Percentiles rank a stretch among this genome's conserved stretches.
Conservation (phyloP, 2,797 vertebrate genomes). For the Falco cherrug region DNA sequence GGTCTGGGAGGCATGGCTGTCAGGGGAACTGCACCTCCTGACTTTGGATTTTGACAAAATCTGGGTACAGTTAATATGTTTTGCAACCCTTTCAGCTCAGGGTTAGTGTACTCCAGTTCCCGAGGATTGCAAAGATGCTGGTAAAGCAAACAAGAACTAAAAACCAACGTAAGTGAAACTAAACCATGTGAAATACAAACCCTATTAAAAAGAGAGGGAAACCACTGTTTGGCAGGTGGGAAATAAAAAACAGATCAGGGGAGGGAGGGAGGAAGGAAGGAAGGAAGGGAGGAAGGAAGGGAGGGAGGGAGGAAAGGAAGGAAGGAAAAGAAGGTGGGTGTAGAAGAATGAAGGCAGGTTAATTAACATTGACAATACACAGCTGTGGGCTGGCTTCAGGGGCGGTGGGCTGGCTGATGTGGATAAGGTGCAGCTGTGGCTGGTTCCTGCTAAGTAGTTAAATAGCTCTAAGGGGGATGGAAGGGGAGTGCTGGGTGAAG, state of each 20-base stretch:
- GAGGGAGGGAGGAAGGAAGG: not conserved
- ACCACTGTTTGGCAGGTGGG: not conserved
- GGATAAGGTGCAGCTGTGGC: too few species aligned
- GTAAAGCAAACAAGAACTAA: not conserved
- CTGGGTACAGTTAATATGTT: not conserved
- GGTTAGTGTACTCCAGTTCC: not conserved
- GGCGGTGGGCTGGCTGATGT: too few species aligned
- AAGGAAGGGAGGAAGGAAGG: not conserved
- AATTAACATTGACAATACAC: too few species aligned
- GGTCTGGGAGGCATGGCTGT: not conserved
- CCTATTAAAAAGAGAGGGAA: not conserved
- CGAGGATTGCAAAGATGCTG: not conserved
- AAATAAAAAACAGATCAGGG: not conserved
- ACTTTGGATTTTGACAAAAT: not conserved
- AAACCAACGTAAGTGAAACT: not conserved
- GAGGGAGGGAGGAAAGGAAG: not conserved
- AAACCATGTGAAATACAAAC: not conserved
- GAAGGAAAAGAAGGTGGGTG: too few species aligned
- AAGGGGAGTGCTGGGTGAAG: too few species aligned
- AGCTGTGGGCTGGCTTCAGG: too few species aligned
- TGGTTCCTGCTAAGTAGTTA: too few species aligned
- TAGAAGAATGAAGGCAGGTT: too few species aligned
- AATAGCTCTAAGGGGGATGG: too few species aligned
- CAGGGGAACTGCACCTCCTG: not conserved
- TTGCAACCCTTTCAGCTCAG: not conserved